Conservation (phyloP, 2,888 invertebrate species). For the Chirona hameri region DNA sequence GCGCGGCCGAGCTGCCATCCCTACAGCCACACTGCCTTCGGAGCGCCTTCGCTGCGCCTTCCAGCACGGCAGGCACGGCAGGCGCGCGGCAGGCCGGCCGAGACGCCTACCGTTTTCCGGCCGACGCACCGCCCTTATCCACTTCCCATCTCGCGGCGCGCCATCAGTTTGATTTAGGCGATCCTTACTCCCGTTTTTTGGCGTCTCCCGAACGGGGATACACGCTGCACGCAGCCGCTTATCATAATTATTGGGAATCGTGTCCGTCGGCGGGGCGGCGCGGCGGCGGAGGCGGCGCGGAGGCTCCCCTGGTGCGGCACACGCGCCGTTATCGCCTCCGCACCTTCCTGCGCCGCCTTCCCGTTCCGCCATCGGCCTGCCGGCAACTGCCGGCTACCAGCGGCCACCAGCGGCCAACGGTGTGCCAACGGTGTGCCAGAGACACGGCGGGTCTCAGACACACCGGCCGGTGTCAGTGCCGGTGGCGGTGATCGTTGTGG, state of each 20-base stretch:
- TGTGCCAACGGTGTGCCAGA: background rate
- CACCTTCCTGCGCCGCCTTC: background rate
- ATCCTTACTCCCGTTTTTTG: constrained; percentile 26
- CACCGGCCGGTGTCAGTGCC: too few species aligned
- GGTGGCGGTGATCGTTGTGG: background rate
- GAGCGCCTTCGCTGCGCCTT: background rate
- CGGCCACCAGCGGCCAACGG: background rate
- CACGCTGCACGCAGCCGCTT: constrained; percentile 26
- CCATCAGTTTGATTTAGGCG: constrained; percentile 27
- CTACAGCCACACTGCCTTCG: background rate
- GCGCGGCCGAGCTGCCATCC: background rate
- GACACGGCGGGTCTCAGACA: too few species aligned
- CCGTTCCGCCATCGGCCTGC: background rate
- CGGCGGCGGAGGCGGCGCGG: background rate
- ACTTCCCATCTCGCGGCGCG: constrained; percentile 2
- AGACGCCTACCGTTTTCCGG: background rate
- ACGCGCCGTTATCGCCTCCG: background rate
- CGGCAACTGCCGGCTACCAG: background rate
- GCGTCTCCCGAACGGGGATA: constrained; percentile 13
- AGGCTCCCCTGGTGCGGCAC: background rate
- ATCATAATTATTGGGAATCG: constrained; percentile 25
- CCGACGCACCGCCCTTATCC: background rate
- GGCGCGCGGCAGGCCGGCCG: background rate
- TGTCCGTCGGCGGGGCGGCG: constrained; percentile 5
- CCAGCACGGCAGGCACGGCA: background rate